Evolutionary conservation across 2,113 vertebrate species (phyloP).

Genomic region (Pholis gunnellus): DNA sequence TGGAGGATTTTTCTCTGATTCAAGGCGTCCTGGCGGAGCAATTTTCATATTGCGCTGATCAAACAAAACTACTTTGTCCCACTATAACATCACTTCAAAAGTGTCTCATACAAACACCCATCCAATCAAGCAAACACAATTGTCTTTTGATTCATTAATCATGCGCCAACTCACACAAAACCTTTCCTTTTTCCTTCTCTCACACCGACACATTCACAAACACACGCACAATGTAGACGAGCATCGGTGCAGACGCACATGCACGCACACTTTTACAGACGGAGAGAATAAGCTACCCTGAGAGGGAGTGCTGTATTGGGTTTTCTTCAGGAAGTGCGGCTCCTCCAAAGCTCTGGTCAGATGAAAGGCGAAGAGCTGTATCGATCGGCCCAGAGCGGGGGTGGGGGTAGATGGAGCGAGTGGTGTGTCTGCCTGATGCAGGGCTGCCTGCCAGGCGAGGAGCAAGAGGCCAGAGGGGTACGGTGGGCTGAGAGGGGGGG

Average conservation of each 20-base stretch:
- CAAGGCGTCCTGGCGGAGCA: background rate
- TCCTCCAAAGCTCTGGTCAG: conserved; percentile 86
- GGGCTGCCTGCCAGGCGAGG: conserved; percentile 83
- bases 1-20: conserved; percentile 16
- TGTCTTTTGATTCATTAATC: conserved; percentile 47
- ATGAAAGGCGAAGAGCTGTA: conserved; percentile 88
- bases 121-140: conserved; percentile 13
- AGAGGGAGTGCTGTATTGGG: conserved; percentile 80
- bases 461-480: conserved; percentile 78
- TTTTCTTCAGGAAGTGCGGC: conserved; percentile 87
- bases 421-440: conserved; percentile 80
- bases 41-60: background rate
- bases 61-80: background rate
- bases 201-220: conserved; percentile 49
- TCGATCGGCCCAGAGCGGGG: conserved; percentile 82
- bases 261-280: conserved; percentile 17
- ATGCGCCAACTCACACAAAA: conserved; percentile 19
- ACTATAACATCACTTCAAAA: background rate
- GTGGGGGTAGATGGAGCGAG: conserved; percentile 64
- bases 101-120: conserved; percentile 8
- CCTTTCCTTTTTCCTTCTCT: conserved; percentile 24
- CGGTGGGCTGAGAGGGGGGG: conserved; percentile 29
- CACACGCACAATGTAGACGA: conserved; percentile 44
- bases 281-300: conserved; percentile 62
- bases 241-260: background rate